Percentiles rank a stretch among this genome's conserved stretches.
phyloP scores from a whole-genome alignment of 1,140 invertebrate genomes.

The Lepidurus couesii region DNA sequence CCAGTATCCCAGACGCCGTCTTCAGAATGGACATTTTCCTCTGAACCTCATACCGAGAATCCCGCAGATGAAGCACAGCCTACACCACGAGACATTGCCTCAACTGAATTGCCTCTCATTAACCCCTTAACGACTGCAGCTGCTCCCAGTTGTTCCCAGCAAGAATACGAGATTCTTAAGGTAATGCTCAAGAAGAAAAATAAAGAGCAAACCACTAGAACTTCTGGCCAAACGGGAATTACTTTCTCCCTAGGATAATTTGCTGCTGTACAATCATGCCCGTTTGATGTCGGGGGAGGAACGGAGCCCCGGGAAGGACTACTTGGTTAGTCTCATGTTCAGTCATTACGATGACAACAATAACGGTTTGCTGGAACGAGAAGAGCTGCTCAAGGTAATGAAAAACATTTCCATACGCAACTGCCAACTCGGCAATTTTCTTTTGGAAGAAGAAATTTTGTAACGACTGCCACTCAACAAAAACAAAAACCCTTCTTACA shows the following conservation, averaged over 20 bases:
- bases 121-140: conserved; percentile 33
- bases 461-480: neutral
- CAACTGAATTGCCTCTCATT: conserved; percentile 28
- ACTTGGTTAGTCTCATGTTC: conserved; percentile 69
- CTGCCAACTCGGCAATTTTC: neutral
- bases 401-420: neutral
- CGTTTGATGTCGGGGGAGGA: conserved; percentile 52
- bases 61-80: neutral
- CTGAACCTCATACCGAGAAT: conserved; percentile 1
- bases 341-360: conserved; percentile 70
- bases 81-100: neutral
- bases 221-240: neutral
- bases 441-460: neutral
- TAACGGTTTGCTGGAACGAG: conserved; percentile 59
- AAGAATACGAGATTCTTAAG: conserved; percentile 65
- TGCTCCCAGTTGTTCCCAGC: conserved; percentile 51
- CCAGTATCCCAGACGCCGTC: conserved; percentile 24
- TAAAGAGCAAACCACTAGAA: conserved; percentile 5
- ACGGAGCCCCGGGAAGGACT: conserved; percentile 53
- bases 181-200: conserved; percentile 42
- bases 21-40: conserved; percentile 28
- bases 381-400: conserved; percentile 58
- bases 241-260: conserved; percentile 54
- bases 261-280: conserved; percentile 65
- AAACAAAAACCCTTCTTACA: too few species aligned